Evolutionary conservation across 2,888 invertebrate genomes (phyloP).

Genomic region (Trachelus troglodyta): DNA sequence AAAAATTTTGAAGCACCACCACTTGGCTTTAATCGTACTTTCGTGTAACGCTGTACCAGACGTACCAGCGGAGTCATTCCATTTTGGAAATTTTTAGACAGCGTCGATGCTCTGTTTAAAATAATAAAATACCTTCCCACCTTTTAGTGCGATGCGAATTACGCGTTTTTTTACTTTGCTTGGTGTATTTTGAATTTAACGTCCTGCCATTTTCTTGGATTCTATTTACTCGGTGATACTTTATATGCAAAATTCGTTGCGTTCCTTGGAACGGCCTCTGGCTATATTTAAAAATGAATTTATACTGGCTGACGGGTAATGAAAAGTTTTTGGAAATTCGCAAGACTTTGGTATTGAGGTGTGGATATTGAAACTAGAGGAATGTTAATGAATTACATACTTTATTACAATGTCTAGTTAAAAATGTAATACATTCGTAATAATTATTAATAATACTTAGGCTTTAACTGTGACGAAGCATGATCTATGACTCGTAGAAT

Average conservation of each 20-base stretch:
- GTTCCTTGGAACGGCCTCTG: neutral
- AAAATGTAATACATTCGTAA: constrained; percentile 44
- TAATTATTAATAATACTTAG: constrained; percentile 34
- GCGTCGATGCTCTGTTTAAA: neutral
- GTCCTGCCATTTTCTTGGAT: neutral
- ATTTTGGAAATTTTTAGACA: neutral
- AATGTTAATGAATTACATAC: neutral
- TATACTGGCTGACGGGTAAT: no score
- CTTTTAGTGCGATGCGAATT: neutral
- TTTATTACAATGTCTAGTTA: constrained; percentile 14
- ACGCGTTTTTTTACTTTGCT: neutral
- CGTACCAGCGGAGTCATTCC: neutral
- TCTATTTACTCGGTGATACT: neutral
- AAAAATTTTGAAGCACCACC: constrained; percentile 29
- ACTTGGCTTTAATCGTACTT: constrained; percentile 38
- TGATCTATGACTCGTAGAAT: neutral
- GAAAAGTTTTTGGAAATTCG: neutral
- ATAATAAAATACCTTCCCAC: neutral
- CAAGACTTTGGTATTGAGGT: neutral
- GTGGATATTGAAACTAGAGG: neutral
- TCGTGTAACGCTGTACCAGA: constrained; percentile 20
- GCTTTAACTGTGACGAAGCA: constrained; percentile 9
- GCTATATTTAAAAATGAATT: neutral
- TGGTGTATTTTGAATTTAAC: neutral
- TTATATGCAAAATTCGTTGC: neutral